phyloP scores from a whole-genome alignment of 2,113 vertebrate genomes.

The Thomomys bottae region DNA sequence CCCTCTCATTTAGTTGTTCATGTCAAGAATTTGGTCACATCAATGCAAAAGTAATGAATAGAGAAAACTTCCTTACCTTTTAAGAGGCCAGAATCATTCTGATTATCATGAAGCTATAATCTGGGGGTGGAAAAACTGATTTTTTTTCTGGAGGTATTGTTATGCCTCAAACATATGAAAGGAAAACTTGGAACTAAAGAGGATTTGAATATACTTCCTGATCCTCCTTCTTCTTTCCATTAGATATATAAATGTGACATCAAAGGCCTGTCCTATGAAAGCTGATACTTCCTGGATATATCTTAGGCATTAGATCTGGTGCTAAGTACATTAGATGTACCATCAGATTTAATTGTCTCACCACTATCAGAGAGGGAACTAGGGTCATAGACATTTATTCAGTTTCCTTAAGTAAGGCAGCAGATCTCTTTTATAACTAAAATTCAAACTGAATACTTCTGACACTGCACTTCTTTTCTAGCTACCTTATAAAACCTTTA shows the following conservation, averaged over 20 bases:
- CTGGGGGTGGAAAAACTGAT: background rate
- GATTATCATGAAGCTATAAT: background rate
- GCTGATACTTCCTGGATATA: background rate
- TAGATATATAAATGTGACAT: background rate
- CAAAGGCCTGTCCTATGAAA: background rate
- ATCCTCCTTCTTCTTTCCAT: background rate
- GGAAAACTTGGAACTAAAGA: background rate
- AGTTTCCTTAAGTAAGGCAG: background rate
- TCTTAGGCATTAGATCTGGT: background rate
- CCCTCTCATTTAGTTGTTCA: too few species aligned
- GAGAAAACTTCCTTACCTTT: background rate
- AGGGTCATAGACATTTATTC: background rate
- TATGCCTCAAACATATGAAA: background rate
- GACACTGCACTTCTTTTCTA: background rate
- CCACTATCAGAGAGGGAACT: background rate
- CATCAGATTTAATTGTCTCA: slow-evolving; percentile 2
- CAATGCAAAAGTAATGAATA: background rate
- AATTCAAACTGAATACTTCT: background rate
- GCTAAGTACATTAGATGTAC: background rate
- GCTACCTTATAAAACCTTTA: background rate
- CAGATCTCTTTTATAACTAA: background rate
- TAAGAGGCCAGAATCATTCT: background rate
- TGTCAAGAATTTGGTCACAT: too few species aligned
- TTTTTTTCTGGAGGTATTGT: background rate
- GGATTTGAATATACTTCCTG: background rate